Percentiles rank a stretch among this genome's conserved stretches.
phyloP scores from a whole-genome alignment of 1,140 invertebrate genomes.

The Sinonovacula constricta region DNA sequence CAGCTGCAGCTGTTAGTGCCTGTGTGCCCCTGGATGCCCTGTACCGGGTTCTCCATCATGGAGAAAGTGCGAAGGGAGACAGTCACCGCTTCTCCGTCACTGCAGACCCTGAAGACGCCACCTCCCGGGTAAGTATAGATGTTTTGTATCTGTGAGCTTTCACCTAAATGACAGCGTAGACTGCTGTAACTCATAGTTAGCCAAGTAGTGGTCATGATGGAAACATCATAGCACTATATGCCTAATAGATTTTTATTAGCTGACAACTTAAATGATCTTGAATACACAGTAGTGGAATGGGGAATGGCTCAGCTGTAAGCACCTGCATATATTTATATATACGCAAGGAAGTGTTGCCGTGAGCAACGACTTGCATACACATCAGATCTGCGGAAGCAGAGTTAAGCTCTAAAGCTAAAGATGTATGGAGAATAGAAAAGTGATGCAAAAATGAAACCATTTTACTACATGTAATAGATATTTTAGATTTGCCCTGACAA shows the following conservation, averaged over 20 bases:
- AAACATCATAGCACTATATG: neutral
- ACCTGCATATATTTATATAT: no score
- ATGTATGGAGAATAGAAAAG: neutral
- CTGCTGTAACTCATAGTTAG: neutral
- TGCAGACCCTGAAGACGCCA: slow-evolving; percentile 75
- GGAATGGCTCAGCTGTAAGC: no score
- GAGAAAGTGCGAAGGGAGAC: slow-evolving; percentile 74
- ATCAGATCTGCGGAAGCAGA: no score
- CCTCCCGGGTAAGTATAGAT: slow-evolving; percentile 68
- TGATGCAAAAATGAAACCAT: neutral
- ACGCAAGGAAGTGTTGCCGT: no score
- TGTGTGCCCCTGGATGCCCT: slow-evolving; percentile 73
- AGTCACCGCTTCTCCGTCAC: slow-evolving; percentile 75
- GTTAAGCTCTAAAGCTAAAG: neutral
- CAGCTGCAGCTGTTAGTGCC: slow-evolving; percentile 70
- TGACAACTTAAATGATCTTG: neutral
- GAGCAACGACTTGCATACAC: no score
- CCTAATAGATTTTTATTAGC: neutral
- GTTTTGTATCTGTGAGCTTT: neutral
- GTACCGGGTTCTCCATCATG: slow-evolving; percentile 77
- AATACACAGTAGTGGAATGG: neutral
- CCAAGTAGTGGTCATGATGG: neutral
- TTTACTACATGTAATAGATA: no score
- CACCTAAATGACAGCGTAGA: neutral
- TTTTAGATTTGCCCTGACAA: neutral